These are phyloP conservation scores for Phylloscopus trochiloides DNA, from an alignment of 2,113 vertebrate species.

Conservation along the genomic window DNA sequence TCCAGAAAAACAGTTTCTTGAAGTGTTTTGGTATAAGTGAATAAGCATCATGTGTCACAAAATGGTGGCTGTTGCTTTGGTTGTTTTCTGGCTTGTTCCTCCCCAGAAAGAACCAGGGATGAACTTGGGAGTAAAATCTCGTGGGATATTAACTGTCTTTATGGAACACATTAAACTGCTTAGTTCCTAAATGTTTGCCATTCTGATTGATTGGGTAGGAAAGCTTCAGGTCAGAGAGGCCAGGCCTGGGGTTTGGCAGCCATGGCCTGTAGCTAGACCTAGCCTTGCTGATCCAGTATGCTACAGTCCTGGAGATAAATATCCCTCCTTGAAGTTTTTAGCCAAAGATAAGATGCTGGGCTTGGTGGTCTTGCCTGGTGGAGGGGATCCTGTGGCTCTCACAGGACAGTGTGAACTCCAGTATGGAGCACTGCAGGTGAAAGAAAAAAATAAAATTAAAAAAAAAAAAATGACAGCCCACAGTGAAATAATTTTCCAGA, in stretches of 20 bases:
- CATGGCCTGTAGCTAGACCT: not conserved
- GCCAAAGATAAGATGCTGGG: not conserved
- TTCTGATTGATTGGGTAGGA: not conserved
- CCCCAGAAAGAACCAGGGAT: not conserved
- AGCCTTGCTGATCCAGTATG: not conserved
- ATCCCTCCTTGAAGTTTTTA: not conserved
- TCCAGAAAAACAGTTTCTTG: not conserved
- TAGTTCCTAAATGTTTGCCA: not conserved
- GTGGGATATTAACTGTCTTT: not conserved
- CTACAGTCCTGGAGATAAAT: not conserved
- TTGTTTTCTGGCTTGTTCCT: not conserved
- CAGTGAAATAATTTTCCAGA: not conserved
- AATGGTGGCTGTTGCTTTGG: not conserved
- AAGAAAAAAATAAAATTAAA: not conserved
- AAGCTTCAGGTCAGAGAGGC: not conserved
- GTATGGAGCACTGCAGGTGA: not conserved
- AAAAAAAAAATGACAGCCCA: not conserved
- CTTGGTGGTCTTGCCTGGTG: not conserved
- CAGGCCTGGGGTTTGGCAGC: not conserved
- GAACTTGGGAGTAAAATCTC: not conserved
- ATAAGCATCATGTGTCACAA: not conserved
- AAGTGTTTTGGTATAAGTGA: not conserved
- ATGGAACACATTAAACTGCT: not conserved
- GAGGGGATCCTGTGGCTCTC: not conserved
- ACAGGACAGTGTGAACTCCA: not conserved